A percentile compares a stretch with the other conserved stretches of the same genome.
Evolutionary conservation across 2,797 vertebrate genomes (phyloP).

Genomic region (Petrocephalus sullivani): DNA sequence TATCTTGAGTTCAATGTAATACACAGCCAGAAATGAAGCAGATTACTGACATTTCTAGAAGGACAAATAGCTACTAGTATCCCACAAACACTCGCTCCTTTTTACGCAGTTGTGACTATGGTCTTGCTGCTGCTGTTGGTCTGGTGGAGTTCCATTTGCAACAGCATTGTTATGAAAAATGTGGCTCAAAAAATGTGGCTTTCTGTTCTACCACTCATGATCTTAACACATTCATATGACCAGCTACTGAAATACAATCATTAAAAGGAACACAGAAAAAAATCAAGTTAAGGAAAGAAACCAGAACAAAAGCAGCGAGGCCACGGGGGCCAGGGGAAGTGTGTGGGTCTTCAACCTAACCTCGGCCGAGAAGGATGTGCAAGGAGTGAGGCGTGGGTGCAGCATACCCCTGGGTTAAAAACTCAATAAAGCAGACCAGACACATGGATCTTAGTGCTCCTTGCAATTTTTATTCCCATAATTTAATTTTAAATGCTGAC

Average conservation of each 20-base stretch:
- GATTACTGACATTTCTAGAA: neutral
- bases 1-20: neutral
- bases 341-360: neutral
- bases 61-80: neutral
- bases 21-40: neutral
- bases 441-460: slow-evolving; percentile 50
- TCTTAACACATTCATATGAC: neutral
- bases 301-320: neutral
- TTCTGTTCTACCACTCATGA: neutral
- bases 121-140: neutral
- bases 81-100: neutral
- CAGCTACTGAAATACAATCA: neutral
- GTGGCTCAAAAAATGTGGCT: neutral
- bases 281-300: neutral
- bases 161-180: neutral
- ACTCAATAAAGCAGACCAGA: slow-evolving; percentile 35
- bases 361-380: neutral
- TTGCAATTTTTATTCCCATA: slow-evolving; percentile 80
- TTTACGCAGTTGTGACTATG: neutral
- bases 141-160: neutral
- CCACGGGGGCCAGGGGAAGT: neutral
- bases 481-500: slow-evolving; percentile 75
- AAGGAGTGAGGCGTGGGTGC: neutral
- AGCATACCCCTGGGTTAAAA: neutral
- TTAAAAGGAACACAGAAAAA: neutral